These are phyloP conservation scores for Neogale vison DNA, from an alignment of 2,113 vertebrate species.

Conservation along the genomic window DNA sequence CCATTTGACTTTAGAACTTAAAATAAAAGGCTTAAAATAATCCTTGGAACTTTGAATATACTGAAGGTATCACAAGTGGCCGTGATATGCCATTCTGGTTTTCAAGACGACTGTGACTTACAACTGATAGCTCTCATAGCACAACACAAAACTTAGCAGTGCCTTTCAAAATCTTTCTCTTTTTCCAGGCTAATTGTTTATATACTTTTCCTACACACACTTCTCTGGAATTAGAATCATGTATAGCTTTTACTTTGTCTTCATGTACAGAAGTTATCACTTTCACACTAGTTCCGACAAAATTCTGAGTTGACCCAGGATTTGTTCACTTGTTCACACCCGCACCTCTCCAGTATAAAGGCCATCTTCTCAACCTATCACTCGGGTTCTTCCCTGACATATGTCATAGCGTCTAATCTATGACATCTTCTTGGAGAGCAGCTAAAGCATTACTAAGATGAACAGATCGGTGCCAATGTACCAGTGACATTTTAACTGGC, in stretches of 20 bases:
- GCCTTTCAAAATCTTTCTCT: not conserved
- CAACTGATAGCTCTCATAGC: not conserved
- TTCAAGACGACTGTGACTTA: not conserved
- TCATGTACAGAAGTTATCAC: not conserved
- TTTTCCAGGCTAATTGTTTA: not conserved
- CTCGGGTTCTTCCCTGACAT: not conserved
- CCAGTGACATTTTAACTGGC: not conserved
- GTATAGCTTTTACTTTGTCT: not conserved
- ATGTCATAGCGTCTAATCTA: not conserved
- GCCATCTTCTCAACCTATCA: not conserved
- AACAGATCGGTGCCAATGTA: not conserved
- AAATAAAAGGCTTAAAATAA: not conserved
- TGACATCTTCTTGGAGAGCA: constrained; percentile 6
- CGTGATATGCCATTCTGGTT: not conserved
- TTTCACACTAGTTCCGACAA: not conserved
- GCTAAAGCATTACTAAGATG: not conserved
- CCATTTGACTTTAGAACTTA: constrained; percentile 18
- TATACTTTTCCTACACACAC: not conserved
- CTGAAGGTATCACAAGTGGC: not conserved
- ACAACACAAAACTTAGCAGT: constrained; percentile 16
- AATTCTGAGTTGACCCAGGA: not conserved
- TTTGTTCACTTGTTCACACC: not conserved
- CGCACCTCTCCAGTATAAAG: not conserved
- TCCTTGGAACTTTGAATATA: not conserved
- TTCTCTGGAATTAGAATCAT: not conserved